Evolutionary conservation across 2,888 invertebrate species (phyloP), one percentile per base, ranked within the genome.

Genomic region (Temnothorax ravouxi): DNA sequence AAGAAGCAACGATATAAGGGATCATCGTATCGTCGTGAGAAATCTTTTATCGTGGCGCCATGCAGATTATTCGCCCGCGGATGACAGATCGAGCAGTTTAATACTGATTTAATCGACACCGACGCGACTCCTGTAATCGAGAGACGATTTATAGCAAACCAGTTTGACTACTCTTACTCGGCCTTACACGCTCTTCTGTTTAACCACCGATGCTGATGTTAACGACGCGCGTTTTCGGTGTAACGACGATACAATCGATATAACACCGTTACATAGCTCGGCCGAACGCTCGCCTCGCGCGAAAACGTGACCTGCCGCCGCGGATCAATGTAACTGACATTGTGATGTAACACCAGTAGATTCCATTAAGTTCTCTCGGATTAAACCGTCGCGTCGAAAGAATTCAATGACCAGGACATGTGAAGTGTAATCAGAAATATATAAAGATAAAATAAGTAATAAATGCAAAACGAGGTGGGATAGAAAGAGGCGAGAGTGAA

Each of bases 111-210:
- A 83, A 89, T 89, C 83, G 84, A 79, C 50, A 29, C 54, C 41
- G 34, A 62, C 74, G 21, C 82, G 76, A 77, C 69, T 62, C 84
- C 67, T 71, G 84, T 85, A 84, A 89, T 89, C 87, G 85, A 81
- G 85, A 77, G 74, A 83, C 75, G 86, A 89, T 89, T 89, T 89
- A 89, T 86, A 80, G 41, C 84, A 83, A 86, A 85, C 90, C 88
- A 86, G 89, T 89, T 88, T 86, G 74, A 54, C 83, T 54, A 79
- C 52, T 79, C 62, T 62, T 81, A 56, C 54, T 71, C 76, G 75
- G 56, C 54, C 66, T 69, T 79, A 64, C 29, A 13, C 0, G 21
- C 76, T 71, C 34, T 21, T 71, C 34, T 84, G 66, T 89, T 67
- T 86, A 85, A 86, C 82, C 79, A 25, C 74, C 74, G 71, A 4